phyloP scores from a whole-genome alignment of 2,113 vertebrate species.

The Hylia prasina region DNA sequence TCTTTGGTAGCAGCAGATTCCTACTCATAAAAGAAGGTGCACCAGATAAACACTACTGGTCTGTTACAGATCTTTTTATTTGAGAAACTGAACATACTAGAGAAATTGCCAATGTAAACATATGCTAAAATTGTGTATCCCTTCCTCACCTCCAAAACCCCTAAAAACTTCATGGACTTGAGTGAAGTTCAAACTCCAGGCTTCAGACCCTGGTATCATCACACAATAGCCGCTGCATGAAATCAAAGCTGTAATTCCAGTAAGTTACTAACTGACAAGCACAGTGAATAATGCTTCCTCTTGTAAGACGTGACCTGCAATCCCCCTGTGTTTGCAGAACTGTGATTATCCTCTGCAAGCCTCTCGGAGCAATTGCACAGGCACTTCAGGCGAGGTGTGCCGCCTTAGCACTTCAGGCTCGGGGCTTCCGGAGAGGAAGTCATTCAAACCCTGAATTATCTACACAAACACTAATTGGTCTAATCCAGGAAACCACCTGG shows the following conservation, averaged over 20 bases:
- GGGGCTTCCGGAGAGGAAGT: slow-evolving; percentile 78
- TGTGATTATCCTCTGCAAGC: background rate
- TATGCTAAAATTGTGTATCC: background rate
- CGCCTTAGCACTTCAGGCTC: slow-evolving; percentile 52
- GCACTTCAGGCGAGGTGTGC: slow-evolving; percentile 41
- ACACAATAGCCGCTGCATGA: background rate
- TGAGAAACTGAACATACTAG: background rate
- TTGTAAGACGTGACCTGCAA: background rate
- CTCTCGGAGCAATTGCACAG: background rate
- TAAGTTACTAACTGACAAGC: background rate
- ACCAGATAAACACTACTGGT: background rate
- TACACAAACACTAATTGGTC: slow-evolving; percentile 68
- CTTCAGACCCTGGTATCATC: background rate
- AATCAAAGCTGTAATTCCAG: background rate
- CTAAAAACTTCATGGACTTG: background rate
- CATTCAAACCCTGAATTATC: slow-evolving; percentile 70
- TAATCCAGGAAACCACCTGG: slow-evolving; percentile 74
- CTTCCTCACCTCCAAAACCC: background rate
- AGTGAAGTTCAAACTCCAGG: background rate
- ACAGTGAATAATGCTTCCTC: background rate
- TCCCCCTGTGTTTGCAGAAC: background rate
- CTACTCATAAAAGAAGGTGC: background rate
- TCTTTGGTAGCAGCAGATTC: background rate
- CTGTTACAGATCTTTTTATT: background rate
- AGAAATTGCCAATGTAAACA: background rate